Base-by-base conservation (phyloP, 2,797 vertebrate genomes). In the Danionella dracula region DNA sequence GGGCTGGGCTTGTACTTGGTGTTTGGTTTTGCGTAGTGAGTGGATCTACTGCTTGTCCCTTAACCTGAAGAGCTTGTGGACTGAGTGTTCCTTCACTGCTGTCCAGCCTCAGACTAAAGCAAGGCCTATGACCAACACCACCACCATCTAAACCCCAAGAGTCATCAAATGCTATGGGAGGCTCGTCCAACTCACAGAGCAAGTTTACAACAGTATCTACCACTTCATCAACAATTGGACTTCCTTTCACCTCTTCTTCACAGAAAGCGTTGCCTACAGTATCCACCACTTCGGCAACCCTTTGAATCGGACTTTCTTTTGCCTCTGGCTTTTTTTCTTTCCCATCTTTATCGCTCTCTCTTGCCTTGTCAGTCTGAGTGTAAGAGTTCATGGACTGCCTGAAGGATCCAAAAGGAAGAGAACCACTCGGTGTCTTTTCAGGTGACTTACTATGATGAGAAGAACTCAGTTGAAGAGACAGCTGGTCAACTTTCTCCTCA, bases 61-160 rank as follows among this genome's bases (percentile, higher is more conserved):
- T 68, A 1, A n/a, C 46, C 2, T 72, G 31, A 8, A 1, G 17
- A 12, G 76, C 57, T 8, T 49, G 66, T 4, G 51, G 57, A 66
- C 56, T 69, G 10, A 48, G 75, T 10, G 44, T 79, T 5, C 60
- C 54, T 5, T 4, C 21, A 2, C 84, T 88, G 68, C 83, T 84
- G 57, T 89, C 86, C 53, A 88, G 78, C 69, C 79, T 82, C 63
- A 87, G 77, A 64, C 87, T 89, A 74, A 89, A 86, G 72, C 73
- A 13, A 19, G 70, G 55, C 0, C 17, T 74, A 0, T 75, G 81
- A 41, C 70, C 60, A 0, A 8, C 61, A 0, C 48, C 10, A 5
- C 1, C 68, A 11, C 23, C 74, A 69, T 90, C 56, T 1, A 89
- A 71, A 19, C 85, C 85, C 88, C 90, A 91, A 0, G 85, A 87